phyloP scores from a whole-genome alignment of 2,113 vertebrate genomes.

The Eira barbara region DNA sequence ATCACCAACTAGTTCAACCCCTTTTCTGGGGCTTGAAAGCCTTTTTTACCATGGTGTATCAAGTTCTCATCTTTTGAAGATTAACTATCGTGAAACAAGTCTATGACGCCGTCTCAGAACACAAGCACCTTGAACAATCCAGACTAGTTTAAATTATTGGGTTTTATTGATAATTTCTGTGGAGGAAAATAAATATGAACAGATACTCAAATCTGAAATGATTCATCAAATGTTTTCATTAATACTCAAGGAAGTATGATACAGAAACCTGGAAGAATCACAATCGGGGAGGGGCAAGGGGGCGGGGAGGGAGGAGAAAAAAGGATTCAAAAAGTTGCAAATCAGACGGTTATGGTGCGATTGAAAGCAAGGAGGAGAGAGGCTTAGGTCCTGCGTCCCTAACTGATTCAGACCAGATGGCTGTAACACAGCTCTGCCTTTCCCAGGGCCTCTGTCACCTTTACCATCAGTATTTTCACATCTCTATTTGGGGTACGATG shows the following conservation, averaged over 20 bases:
- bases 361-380: neutral
- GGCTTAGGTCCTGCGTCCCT: neutral
- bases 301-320: neutral
- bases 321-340: neutral
- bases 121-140: neutral
- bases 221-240: slow-evolving; percentile 7
- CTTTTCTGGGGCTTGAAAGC: neutral
- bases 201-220: slow-evolving; percentile 13
- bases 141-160: neutral
- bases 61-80: neutral
- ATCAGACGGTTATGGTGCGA: slow-evolving; percentile 15
- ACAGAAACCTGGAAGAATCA: slow-evolving; percentile 26
- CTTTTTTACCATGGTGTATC: neutral
- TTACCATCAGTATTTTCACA: neutral
- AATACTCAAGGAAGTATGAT: neutral
- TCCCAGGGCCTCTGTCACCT: neutral
- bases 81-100: neutral
- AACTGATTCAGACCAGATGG: neutral
- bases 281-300: neutral
- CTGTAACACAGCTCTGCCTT: neutral
- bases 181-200: slow-evolving; percentile 4
- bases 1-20: neutral
- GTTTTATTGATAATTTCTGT: slow-evolving; percentile 24
- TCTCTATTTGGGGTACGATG: neutral
- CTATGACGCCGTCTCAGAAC: neutral